Percentiles rank a stretch among this genome's conserved stretches.
These are phyloP conservation scores for Limnodromus scolopaceus DNA, from an alignment of 2,797 vertebrate genomes.

Conservation along the genomic window DNA sequence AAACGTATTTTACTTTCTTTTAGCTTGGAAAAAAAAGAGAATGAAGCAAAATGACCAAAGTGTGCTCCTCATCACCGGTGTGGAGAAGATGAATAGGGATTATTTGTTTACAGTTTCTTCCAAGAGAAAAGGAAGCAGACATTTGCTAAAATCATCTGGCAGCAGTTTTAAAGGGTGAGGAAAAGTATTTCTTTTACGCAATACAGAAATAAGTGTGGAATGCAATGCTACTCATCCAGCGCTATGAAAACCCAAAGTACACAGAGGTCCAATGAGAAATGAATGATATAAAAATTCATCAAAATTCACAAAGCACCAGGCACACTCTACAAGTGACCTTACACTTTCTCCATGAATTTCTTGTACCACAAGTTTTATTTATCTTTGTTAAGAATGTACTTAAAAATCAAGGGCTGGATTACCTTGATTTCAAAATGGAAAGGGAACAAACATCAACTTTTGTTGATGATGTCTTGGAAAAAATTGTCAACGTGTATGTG, in stretches of 20 bases:
- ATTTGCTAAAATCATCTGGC: not conserved
- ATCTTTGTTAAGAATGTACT: not conserved
- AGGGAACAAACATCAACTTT: not conserved
- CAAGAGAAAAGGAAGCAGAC: not conserved
- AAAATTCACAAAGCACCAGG: not conserved
- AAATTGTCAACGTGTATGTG: not conserved
- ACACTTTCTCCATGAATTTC: not conserved
- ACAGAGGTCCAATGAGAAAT: not conserved
- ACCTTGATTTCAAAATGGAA: not conserved
- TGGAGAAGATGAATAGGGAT: not conserved
- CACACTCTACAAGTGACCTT: not conserved
- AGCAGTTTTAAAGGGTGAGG: not conserved
- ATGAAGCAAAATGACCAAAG: not conserved
- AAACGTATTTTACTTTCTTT: not conserved
- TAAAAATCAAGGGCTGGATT: not conserved
- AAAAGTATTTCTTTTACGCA: not conserved
- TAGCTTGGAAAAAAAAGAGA: not conserved
- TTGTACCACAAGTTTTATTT: not conserved
- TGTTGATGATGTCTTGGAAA: not conserved
- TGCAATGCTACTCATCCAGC: accelerated
- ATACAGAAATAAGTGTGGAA: not conserved
- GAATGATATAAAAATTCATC: not conserved
- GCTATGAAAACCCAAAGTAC: not conserved
- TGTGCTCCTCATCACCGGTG: not conserved
- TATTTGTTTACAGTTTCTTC: not conserved